A percentile compares a stretch with the other conserved stretches of the same genome.
These are phyloP conservation scores for Leucania comma DNA, from an alignment of 2,888 invertebrate species.

Conservation along the genomic window DNA sequence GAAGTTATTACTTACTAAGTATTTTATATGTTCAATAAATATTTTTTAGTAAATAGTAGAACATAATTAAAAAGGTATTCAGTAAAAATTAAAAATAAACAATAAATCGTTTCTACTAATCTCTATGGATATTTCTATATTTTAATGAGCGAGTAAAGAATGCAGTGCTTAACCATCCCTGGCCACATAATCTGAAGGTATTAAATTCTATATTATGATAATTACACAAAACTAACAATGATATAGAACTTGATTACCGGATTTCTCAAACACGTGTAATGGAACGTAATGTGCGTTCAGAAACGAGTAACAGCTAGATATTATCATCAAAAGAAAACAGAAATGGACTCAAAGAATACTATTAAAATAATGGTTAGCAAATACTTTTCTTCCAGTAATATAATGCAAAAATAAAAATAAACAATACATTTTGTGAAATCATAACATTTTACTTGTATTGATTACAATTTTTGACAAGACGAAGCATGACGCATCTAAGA, in stretches of 20 bases:
- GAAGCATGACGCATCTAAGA: slow-evolving; percentile 47
- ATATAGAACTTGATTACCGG: not conserved
- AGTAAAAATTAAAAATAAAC: too few species aligned
- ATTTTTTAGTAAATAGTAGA: too few species aligned
- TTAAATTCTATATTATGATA: too few species aligned
- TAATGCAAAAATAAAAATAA: not conserved
- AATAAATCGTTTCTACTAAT: too few species aligned
- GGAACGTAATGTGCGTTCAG: slow-evolving; percentile 39
- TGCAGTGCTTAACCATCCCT: too few species aligned
- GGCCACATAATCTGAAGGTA: too few species aligned
- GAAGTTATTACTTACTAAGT: too few species aligned
- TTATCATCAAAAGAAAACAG: not conserved
- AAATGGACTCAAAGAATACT: not conserved
- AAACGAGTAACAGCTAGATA: slow-evolving; percentile 5
- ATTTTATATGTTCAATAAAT: too few species aligned
- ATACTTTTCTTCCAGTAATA: not conserved
- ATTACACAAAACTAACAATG: too few species aligned
- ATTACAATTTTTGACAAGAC: slow-evolving; percentile 52
- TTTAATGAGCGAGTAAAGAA: too few species aligned
- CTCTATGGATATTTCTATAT: too few species aligned
- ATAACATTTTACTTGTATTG: slow-evolving; percentile 26
- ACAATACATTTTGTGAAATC: accelerated
- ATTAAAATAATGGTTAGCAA: not conserved
- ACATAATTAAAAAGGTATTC: too few species aligned
- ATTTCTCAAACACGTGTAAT: slow-evolving; percentile 11